Evolutionary conservation across 2,797 vertebrate genomes (phyloP), one percentile per base, ranked within the genome.

Genomic region (Choloepus didactylus): DNA sequence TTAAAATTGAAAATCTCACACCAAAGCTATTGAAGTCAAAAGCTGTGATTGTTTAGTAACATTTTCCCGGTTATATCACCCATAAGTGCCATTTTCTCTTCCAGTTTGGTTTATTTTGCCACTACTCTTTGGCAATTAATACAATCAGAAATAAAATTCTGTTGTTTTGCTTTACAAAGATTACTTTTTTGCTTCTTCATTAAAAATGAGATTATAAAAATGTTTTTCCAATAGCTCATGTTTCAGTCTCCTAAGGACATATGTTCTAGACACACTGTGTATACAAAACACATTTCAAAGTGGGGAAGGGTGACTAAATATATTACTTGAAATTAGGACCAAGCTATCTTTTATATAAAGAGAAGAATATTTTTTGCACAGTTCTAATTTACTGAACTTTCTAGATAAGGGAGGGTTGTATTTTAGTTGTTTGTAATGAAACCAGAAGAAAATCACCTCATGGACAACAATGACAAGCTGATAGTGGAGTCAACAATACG

Each of bases 1-100:
- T 91, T 94, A 95, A 96, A 96, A 91, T 87, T 96, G 81, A 97
- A 96, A 90, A 96, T 27, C 87, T 97, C 87, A 93, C 88, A 94
- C 87, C 93, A 86, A 92, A 94, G 83, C 85, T 96, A 96, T 93
- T 97, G 97, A 96, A 96, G 69, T 95, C 67, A 95, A 95, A 96
- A 97, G 31, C 94, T 96, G 92, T 79, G 56, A 7, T 44, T 84
- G 1, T 60, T 95, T 67, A 90, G 73, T 75, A 96, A 41, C 72
- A 89, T 90, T 89, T 79, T 69, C 41, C 56, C 25, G 81, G 29
- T 95, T 62, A 75, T 73, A 94, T 96, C 94, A 92, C 64, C 67
- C 89, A 88, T 76, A 79, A 85, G 54, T 87, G 72, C 69, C 94
- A 69, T 93, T 95, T 96, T 96, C 87, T 94, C 44, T 96, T 95